Base-by-base conservation (phyloP, 30 jellyfish, hydroid and myxozoan species). In the Cassiopea andromeda region DNA sequence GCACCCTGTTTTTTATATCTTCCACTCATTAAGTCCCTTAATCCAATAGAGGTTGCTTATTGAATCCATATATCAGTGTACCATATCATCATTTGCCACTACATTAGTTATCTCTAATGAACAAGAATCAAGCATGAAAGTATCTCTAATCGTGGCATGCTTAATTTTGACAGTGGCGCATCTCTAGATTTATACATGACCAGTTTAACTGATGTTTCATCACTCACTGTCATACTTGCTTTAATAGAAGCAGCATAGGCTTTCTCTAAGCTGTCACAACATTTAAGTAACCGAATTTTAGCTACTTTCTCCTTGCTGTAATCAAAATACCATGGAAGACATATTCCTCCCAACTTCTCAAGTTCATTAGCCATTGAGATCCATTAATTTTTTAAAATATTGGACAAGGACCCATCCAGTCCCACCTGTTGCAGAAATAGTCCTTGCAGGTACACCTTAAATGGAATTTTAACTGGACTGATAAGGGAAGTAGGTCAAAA, bases 81-180 rank as follows among this genome's bases (percentile, higher is more conserved):
- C 5, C 6, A 84, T 44, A 46, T 49, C 82, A 3, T 71, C 77
- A 27, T 71, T 73, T 16, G 38, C 17, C 70, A 84, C 46, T 18
- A 80, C 69, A 18, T 48, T 50, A 69, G 73, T 67, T 66, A 69
- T 69, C 7, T 73, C 81, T 47, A 43, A 68, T 83, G 27, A 4
- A 89, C 88, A 57, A 86, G 94, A 57, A 74, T 75, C 45, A 86
- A 77, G 43, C 69, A 77, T 77, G 86, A 77, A 12, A 77, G 49
- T 54, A 77, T 2, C 74, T 77, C 86, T 1, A 77, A 74, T 38
- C 86, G 74, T 43, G 86, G 86, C 17, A 48, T 77, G 17, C 75
- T 77, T 45, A 77, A 47, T n/a, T 74, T 68, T 48, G 86, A 49
- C n/a, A 77, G 49, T 43, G 86, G 74, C 48, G 86, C 73, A 49